Percentiles rank a stretch among this genome's conserved stretches.
Evolutionary conservation across 2,113 vertebrate genomes (phyloP).

Genomic region (Cebus imitator): DNA sequence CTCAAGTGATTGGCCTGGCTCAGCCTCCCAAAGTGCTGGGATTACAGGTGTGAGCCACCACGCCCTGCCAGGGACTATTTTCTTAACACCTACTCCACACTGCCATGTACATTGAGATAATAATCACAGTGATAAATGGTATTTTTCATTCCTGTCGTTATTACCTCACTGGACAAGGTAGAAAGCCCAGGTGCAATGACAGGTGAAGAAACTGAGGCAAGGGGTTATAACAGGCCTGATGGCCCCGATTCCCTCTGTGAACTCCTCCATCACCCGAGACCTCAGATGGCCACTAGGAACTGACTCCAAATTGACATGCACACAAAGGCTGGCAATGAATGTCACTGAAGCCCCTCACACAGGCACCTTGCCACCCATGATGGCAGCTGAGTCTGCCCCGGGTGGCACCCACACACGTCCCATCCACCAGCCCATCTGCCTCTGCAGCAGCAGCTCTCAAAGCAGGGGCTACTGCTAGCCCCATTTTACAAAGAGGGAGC

Average conservation of each 20-base stretch:
- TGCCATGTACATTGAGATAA: not conserved
- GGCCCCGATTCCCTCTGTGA: not conserved
- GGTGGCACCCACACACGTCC: accelerated
- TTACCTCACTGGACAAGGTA: not conserved
- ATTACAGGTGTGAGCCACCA: not conserved
- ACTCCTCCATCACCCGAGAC: not conserved
- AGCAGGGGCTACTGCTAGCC: not conserved
- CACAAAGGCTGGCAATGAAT: not conserved
- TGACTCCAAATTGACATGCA: not conserved
- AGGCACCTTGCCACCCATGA: not conserved
- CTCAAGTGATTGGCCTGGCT: not conserved
- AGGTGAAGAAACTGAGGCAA: not conserved
- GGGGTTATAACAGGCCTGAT: accelerated
- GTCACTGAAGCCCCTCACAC: accelerated
- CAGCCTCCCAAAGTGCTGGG: not conserved
- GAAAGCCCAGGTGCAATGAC: not conserved
- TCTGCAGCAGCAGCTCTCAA: not conserved
- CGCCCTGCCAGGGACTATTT: not conserved
- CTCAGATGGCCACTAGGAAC: not conserved
- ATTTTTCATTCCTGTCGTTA: not conserved
- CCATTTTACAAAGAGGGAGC: not conserved
- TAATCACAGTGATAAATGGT: not conserved
- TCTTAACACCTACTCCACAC: not conserved
- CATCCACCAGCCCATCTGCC: accelerated
- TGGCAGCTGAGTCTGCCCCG: accelerated